These are phyloP conservation scores for Callionymus lyra DNA, from an alignment of 2,113 vertebrate species.

Conservation along the genomic window DNA sequence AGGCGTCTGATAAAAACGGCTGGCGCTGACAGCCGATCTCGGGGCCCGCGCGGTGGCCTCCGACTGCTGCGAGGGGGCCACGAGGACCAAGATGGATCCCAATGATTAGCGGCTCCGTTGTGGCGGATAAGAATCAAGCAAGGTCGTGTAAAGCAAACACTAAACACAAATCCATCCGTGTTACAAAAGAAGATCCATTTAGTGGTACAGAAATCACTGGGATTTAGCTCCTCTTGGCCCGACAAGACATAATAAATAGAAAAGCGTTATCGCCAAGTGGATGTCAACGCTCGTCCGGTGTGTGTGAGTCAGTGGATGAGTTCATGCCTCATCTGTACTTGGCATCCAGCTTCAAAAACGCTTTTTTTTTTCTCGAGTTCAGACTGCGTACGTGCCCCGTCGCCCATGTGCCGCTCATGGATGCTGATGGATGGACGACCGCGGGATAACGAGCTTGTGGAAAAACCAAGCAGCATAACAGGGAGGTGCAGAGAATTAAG, in stretches of 20 bases:
- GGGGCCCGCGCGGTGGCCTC: constrained; percentile 32
- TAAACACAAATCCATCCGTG: constrained; percentile 14
- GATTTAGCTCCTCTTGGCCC: too few species aligned
- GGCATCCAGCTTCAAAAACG: constrained; percentile 33
- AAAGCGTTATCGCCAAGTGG: too few species aligned
- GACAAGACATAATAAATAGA: too few species aligned
- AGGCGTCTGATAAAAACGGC: constrained; percentile 44
- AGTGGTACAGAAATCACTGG: constrained; percentile 19
- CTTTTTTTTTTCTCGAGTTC: constrained; percentile 51
- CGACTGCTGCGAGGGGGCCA: constrained; percentile 22
- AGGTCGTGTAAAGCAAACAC: constrained; percentile 15
- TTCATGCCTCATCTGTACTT: constrained; percentile 34
- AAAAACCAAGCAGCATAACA: constrained; percentile 51
- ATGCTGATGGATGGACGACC: constrained; percentile 63
- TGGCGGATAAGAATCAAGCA: constrained; percentile 32
- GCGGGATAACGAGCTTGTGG: constrained; percentile 57
- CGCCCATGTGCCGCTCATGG: constrained; percentile 45
- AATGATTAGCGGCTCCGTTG: constrained; percentile 39
- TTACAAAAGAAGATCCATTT: constrained; percentile 25
- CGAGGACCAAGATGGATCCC: constrained; percentile 37
- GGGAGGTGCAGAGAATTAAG: constrained; percentile 40
- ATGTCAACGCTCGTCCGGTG: too few species aligned
- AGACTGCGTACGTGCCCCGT: constrained; percentile 59
- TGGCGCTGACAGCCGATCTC: constrained; percentile 50
- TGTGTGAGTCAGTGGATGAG: too few species aligned